Base-by-base conservation (phyloP, 2,797 vertebrate genomes). In the Tauraco hartlaubi region DNA sequence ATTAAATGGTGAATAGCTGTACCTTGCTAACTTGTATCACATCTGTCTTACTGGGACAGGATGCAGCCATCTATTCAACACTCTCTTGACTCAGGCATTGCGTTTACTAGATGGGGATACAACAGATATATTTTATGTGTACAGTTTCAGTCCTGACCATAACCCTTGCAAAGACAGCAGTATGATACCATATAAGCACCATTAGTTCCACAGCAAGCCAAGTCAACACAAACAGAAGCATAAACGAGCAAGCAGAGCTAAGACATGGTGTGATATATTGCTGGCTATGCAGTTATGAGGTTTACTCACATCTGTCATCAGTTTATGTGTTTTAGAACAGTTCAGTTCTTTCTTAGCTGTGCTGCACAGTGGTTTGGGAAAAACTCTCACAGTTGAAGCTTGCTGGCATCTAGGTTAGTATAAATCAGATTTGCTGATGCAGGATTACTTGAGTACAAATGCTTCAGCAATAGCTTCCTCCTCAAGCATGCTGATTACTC, bases 351-450 rank as follows among this genome's bases (percentile, higher is more conserved):
- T 54, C 74, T 78, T 52, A 58, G 15, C 44, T 78, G 29, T 52
- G 39, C 17, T 14, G 1, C 20, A 48, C 16, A 56, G 21, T 18
- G n/a, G 13, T 43, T 81, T 69, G 37, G 56, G 66, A 62, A 81
- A 71, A 92, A 26, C 5, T 77, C 39, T 55, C 20, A n/a, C 11
- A 41, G 4, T 1, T 52, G 17, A 66, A 86, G 15, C 7, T 61
- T 0, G 0, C 23, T 49, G 9, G 26, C 54, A 58, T 20, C 2
- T 9, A 43, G 35, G 4, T 73, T 61, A 74, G 25, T 44, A 29
- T 55, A 58, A 84, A 74, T 69, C 29, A 58, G 13, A 54, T 69
- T 22, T 89, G 29, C 37, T 41, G 21, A 37, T 51, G 41, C 25
- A 46, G 17, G 29, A 37, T 46, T 64, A 64, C 12, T 21, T 28